A percentile compares a stretch with the other conserved stretches of the same genome.
These are phyloP conservation scores for Callopanchax toddi DNA, from an alignment of 2,113 vertebrate species.

Conservation along the genomic window DNA sequence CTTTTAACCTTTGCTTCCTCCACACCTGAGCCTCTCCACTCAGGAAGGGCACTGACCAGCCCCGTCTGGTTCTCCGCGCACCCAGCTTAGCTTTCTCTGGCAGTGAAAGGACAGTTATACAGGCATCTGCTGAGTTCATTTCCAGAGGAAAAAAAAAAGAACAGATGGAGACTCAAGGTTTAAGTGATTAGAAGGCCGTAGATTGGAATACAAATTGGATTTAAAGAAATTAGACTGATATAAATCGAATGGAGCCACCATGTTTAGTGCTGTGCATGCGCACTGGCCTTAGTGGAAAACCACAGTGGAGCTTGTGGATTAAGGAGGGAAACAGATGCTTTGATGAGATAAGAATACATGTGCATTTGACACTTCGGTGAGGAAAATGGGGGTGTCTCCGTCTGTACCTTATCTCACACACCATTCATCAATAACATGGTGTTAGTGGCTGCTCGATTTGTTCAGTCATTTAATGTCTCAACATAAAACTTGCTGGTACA, in stretches of 20 bases:
- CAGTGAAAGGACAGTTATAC: conserved; percentile 87
- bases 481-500: conserved; percentile 80
- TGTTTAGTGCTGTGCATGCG: conserved; percentile 76
- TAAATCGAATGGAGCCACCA: conserved; percentile 95
- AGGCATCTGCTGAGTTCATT: conserved; percentile 93
- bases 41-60: conserved; percentile 78
- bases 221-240: conserved; percentile 98
- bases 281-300: conserved; percentile 69
- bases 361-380: conserved; percentile 88
- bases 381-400: conserved; percentile 84
- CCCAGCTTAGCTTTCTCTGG: conserved; percentile 85
- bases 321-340: conserved; percentile 92
- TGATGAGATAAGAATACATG: conserved; percentile 95
- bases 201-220: conserved; percentile 99
- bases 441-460: conserved; percentile 97
- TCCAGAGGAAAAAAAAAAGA: conserved; percentile 72
- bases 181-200: conserved; percentile 98
- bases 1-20: conserved; percentile 44
- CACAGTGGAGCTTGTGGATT: conserved; percentile 87
- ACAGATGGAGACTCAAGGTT: conserved; percentile 97
- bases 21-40: conserved; percentile 60
- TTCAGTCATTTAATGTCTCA: conserved; percentile 87
- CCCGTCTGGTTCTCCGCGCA: conserved; percentile 63
- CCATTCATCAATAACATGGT: conserved; percentile 96
- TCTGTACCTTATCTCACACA: conserved; percentile 89